Percentiles rank a stretch among this genome's conserved stretches.
These are phyloP conservation scores for Sphaerophoria taeniata DNA, from an alignment of 2,888 invertebrate species.

Conservation along the genomic window DNA sequence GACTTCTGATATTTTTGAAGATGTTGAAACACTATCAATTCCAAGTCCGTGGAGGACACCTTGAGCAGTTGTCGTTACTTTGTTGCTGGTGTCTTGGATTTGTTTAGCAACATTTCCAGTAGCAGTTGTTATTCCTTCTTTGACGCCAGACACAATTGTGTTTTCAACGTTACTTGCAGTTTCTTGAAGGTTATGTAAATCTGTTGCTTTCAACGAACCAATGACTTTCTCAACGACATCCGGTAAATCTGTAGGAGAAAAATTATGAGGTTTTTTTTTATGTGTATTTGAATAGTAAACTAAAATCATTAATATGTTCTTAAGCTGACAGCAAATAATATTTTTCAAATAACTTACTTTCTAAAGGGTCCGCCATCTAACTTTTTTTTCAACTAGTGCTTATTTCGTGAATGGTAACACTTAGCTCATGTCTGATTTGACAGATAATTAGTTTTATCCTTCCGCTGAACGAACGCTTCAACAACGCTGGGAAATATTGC, in stretches of 20 bases:
- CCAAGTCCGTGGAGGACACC: slow-evolving; percentile 31
- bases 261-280: not conserved
- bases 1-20: slow-evolving; percentile 11
- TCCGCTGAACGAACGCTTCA: too few relatives aligned
- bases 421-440: too few relatives aligned
- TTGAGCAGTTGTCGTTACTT: slow-evolving; percentile 11
- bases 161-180: not conserved
- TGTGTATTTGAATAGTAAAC: not conserved
- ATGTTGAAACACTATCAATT: slow-evolving; percentile 21
- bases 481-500: too few relatives aligned
- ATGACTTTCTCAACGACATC: slow-evolving; percentile 62
- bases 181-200: not conserved
- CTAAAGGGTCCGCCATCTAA: too few relatives aligned
- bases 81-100: slow-evolving; percentile 3
- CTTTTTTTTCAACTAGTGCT: too few relatives aligned
- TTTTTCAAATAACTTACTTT: too few relatives aligned
- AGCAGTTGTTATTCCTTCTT: not conserved
- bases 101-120: not conserved
- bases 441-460: too few relatives aligned
- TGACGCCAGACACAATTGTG: not conserved
- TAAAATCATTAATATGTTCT: too few relatives aligned
- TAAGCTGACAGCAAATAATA: too few relatives aligned
- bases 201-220: slow-evolving; percentile 26
- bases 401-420: too few relatives aligned
- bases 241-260: slow-evolving; percentile 42